Conservation (phyloP, 2,797 vertebrate species). For the Characodon lateralis region DNA sequence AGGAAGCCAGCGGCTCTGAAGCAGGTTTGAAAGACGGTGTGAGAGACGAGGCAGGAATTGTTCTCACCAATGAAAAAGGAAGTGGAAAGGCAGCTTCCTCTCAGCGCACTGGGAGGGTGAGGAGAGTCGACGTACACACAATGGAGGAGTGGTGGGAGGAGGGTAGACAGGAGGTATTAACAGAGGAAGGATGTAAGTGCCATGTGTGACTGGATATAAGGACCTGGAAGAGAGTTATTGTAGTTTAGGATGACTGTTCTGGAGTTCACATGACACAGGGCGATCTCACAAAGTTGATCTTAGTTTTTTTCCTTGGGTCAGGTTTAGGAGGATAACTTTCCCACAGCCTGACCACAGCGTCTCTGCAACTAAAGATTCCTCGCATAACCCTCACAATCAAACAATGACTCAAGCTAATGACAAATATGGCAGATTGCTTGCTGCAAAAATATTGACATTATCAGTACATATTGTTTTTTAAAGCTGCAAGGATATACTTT, state of each 20-base stretch:
- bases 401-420: neutral
- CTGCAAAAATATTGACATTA: neutral
- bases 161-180: constrained; percentile 50
- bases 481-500: too few species aligned
- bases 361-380: neutral
- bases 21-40: constrained; percentile 34
- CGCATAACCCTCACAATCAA: neutral
- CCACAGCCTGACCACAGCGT: constrained; percentile 19
- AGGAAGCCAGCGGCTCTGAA: constrained; percentile 39
- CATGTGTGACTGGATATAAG: constrained; percentile 45
- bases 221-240: constrained; percentile 32
- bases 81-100: constrained; percentile 78
- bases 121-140: constrained; percentile 61
- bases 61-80: constrained; percentile 76
- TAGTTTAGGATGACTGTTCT: constrained; percentile 21
- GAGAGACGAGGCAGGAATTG: constrained; percentile 68
- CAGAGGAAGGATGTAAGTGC: constrained; percentile 58
- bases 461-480: too few species aligned
- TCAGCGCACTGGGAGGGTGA: constrained; percentile 50
- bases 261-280: constrained; percentile 27
- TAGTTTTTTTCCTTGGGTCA: constrained; percentile 17
- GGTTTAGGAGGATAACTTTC: constrained; percentile 31
- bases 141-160: constrained; percentile 56
- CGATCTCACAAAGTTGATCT: constrained; percentile 5
- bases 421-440: neutral